Base-by-base conservation (phyloP, 37 sponge, comb jelly and placozoan species). In the Tethya wilhelma region DNA sequence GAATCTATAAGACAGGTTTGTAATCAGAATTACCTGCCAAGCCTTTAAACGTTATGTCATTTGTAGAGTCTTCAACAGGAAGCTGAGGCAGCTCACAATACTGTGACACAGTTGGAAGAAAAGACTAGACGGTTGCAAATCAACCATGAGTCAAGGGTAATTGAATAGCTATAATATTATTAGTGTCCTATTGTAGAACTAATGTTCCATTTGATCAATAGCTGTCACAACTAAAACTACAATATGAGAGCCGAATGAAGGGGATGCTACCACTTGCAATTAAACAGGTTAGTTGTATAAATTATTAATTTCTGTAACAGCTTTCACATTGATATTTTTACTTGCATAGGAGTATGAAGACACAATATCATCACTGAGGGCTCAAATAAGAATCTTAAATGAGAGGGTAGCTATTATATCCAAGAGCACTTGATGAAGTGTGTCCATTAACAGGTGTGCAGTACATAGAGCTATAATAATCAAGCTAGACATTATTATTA, bases 331-430 rank as follows among this genome's bases (percentile, higher is more conserved):
- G n/a, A n/a, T n/a, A n/a, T n/a, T 49, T 49, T 49, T 49, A 49
- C 9, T 19, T 49, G 9, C 37, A 67, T 38, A 82, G 83, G 83
- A 82, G 30, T 73, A 73, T 38, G 83, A 82, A 41, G 55, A 36
- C 28, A 82, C 74, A 45, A 82, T 82, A 8, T 25, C 36, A 1
- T 72, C 83, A 7, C 49, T 82, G 33, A 36, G 65, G 39, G 65
- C 73, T 7, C 83, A 82, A 38, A 67, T 82, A n/a, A 23, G 42
- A 2, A 44, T 82, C 8, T 39, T 72, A 20, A 73, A 63, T 38
- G 65, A 82, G 67, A 82, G 74, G 38, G 53, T 74, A 20, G 23
- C 65, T n/a, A n/a, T n/a, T n/a, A n/a, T n/a, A n/a, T n/a, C n/a
- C n/a, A n/a, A n/a, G n/a, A n/a, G n/a, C n/a, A n/a, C n/a, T n/a